A percentile compares a stretch with the other conserved stretches of the same genome.
These are phyloP conservation scores for Nebria ingens DNA, from an alignment of 1,140 invertebrate species.

Conservation along the genomic window DNA sequence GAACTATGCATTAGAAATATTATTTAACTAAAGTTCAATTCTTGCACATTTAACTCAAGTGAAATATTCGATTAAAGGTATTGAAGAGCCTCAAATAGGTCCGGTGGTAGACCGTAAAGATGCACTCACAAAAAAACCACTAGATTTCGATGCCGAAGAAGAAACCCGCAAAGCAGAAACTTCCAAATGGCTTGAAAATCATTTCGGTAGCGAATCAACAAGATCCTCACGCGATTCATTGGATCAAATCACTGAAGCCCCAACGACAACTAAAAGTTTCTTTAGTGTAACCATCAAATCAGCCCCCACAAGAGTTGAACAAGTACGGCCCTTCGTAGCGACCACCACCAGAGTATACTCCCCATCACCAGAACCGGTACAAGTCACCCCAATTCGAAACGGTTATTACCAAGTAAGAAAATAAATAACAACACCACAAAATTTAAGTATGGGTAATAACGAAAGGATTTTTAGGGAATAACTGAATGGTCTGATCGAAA, in stretches of 20 bases:
- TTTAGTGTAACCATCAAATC: slow-evolving; percentile 73
- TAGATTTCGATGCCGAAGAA: slow-evolving; percentile 79
- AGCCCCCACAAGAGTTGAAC: slow-evolving; percentile 34
- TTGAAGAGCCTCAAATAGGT: slow-evolving; percentile 22
- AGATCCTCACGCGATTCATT: slow-evolving; percentile 59
- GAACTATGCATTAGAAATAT: too few relatives aligned
- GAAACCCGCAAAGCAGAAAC: slow-evolving; percentile 80
- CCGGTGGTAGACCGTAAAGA: slow-evolving; percentile 56
- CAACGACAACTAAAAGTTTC: slow-evolving; percentile 53
- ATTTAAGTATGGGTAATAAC: slow-evolving; percentile 59
- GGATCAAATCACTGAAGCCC: slow-evolving; percentile 43
- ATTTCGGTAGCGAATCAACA: slow-evolving; percentile 73
- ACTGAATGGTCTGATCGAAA: slow-evolving; percentile 65
- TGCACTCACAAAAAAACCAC: slow-evolving; percentile 62
- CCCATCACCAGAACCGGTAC: slow-evolving; percentile 35
- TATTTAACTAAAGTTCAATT: neutral
- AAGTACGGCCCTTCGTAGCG: slow-evolving; percentile 32
- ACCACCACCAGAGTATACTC: slow-evolving; percentile 34
- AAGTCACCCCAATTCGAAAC: slow-evolving; percentile 21
- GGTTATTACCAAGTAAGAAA: slow-evolving; percentile 4
- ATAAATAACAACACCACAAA: too few relatives aligned
- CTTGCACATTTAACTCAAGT: neutral
- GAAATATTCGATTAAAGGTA: slow-evolving; percentile 19
- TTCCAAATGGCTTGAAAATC: slow-evolving; percentile 78
- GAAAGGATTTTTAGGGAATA: too few relatives aligned